Evolutionary conservation across 2,888 invertebrate species (phyloP).

Genomic region (Liopterus haemorrhoidalis): DNA sequence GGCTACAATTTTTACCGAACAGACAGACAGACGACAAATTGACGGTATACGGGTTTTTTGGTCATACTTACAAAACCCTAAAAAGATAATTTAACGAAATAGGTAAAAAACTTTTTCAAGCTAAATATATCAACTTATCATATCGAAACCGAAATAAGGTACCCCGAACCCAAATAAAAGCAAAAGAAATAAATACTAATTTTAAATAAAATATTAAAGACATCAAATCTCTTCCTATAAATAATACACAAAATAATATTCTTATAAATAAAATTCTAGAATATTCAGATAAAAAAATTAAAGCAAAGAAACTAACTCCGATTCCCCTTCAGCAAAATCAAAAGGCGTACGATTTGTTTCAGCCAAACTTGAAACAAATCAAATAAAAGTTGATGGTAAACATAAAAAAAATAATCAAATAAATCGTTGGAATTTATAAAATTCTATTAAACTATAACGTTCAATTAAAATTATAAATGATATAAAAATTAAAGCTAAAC

Average conservation of each 20-base stretch:
- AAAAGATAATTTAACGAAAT: slow-evolving; percentile 58
- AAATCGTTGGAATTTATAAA: slow-evolving; percentile 48
- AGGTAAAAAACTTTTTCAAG: slow-evolving; percentile 61
- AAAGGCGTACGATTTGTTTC: slow-evolving; percentile 70
- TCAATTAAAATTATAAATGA: slow-evolving; percentile 54
- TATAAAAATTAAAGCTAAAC: slow-evolving; percentile 59
- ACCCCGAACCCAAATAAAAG: slow-evolving; percentile 61
- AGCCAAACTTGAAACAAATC: slow-evolving; percentile 55
- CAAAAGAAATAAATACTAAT: slow-evolving; percentile 52
- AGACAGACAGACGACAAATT: too few species aligned
- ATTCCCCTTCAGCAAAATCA: slow-evolving; percentile 76
- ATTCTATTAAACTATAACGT: slow-evolving; percentile 50
- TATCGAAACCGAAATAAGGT: slow-evolving; percentile 67
- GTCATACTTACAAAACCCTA: too few species aligned
- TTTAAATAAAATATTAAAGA: slow-evolving; percentile 52
- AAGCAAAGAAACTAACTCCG: slow-evolving; percentile 72
- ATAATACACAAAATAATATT: slow-evolving; percentile 53
- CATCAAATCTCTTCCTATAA: slow-evolving; percentile 52
- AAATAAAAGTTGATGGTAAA: slow-evolving; percentile 46
- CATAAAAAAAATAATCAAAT: slow-evolving; percentile 53
- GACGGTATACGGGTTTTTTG: too few species aligned
- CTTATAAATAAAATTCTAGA: slow-evolving; percentile 64
- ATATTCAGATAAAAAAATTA: slow-evolving; percentile 69
- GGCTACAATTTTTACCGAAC: too few species aligned
- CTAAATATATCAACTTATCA: slow-evolving; percentile 67